Evolutionary conservation across 2,113 vertebrate species (phyloP).

Genomic region (Sarotherodon lohbergeri): DNA sequence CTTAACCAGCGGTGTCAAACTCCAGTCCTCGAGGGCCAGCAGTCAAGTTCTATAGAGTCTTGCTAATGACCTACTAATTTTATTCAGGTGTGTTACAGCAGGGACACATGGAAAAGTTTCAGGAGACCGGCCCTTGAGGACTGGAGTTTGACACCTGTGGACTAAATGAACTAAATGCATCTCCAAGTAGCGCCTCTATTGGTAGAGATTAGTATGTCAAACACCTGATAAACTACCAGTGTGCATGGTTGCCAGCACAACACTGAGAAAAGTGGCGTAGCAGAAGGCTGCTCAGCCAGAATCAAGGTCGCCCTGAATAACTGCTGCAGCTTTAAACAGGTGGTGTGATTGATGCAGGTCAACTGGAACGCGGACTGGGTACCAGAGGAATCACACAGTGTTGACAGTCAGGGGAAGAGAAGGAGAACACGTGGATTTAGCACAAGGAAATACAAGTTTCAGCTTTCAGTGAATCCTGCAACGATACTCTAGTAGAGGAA

Average conservation of each 20-base stretch:
- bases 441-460: not conserved
- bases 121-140: rapidly evolving
- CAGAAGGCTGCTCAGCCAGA: not conserved
- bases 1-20: not conserved
- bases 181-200: rapidly evolving
- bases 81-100: not conserved
- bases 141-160: not conserved
- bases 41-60: not conserved
- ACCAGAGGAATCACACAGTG: not conserved
- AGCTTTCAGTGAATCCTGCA: not conserved
- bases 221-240: not conserved
- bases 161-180: not conserved
- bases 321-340: not conserved
- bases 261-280: not conserved
- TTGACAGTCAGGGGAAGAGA: not conserved
- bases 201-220: not conserved
- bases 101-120: not conserved
- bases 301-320: not conserved
- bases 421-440: not conserved
- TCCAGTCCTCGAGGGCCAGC: not conserved
- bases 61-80: not conserved
- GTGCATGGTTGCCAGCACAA: not conserved
- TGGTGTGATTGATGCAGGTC: not conserved
- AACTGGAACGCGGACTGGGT: not conserved
- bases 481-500: not conserved